Evolutionary conservation across 2,113 vertebrate species (phyloP), one percentile per base, ranked within the genome.

Genomic region (Hiodon tergisus): DNA sequence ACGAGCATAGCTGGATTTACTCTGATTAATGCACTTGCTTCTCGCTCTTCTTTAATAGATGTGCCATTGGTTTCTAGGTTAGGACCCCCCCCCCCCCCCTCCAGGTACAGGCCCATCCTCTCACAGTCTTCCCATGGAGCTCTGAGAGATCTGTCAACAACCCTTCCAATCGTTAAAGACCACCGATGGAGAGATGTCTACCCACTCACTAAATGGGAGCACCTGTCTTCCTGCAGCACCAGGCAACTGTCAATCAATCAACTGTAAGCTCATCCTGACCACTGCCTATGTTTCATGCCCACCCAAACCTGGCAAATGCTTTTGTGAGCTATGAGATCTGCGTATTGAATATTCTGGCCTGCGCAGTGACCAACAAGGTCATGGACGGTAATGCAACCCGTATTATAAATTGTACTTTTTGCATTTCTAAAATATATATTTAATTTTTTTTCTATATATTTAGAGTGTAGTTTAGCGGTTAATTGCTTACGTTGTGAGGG

Each of bases 11-110:
- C 55, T 69, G 54, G 53, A 48, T 69, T 69, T 69, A 52, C 55
- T 69, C 62, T 60, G 55, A 31, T 50, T 47, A 71, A 71, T 58
- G 69, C 14, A 51, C 50, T 59, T 71, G 69, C 61, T 48, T 74
- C 66, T 52, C 53, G 70, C 16, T 73, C 16, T 67, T 78, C 68
- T 80, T 73, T 73, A 80, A 78, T 81, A 80, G 81, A 81, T 72
- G 72, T 65, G 65, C 74, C 77, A 81, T 81, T 75, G 80, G 73
- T 77, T 76, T 71, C 67, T 75, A 75, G 67, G 76, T 76, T 61
- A 48, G 73, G 73, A 77, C 73, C 72, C 77, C 75, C 77, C 63
- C 75, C 77, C 65, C 76, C 80, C 76, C 65, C 60, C 73, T 76
- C 71, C 72, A 58, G 76, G 57, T 81, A 76, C 48, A 59, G 54